A percentile compares a stretch with the other conserved stretches of the same genome.
Conservation (phyloP, 2,113 vertebrate genomes). For the Cavia aperea region DNA sequence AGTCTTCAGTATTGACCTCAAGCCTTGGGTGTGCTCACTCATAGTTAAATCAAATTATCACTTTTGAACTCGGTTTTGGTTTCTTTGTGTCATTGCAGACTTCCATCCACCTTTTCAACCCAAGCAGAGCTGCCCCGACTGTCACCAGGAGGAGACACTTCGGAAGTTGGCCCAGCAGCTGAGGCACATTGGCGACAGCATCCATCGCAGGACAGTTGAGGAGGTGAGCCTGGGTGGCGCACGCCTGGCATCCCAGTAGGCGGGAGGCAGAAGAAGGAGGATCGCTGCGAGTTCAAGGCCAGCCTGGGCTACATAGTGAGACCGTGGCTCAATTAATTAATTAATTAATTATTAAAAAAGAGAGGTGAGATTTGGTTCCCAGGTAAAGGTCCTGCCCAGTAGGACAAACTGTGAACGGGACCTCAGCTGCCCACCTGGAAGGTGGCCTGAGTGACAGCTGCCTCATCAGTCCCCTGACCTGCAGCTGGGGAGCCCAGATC, state of each 20-base stretch:
- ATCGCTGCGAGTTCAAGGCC: no score
- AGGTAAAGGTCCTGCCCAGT: background rate
- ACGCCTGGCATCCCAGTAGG: no score
- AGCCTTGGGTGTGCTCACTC: background rate
- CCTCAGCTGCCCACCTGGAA: background rate
- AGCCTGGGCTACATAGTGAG: no score
- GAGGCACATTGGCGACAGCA: slow-evolving; percentile 50
- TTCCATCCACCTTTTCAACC: background rate
- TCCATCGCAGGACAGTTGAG: slow-evolving; percentile 4
- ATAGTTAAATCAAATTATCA: background rate
- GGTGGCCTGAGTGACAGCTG: background rate
- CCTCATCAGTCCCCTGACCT: background rate
- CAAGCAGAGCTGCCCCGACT: background rate
- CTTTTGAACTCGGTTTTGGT: background rate
- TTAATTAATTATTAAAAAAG: no score
- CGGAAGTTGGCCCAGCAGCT: slow-evolving; percentile 45
- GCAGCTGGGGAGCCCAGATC: background rate
- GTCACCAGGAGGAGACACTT: slow-evolving; percentile 20
- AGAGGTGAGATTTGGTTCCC: background rate
- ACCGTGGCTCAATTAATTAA: no score
- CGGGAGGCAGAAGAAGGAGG: no score
- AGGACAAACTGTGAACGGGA: background rate
- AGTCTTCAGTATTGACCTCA: background rate
- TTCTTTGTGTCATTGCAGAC: slow-evolving; percentile 15
- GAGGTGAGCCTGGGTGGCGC: slow-evolving; percentile 47